A percentile compares a stretch with the other conserved stretches of the same genome.
Conservation (phyloP, 2,888 invertebrate species). For the Zootermopsis nevadensis region DNA sequence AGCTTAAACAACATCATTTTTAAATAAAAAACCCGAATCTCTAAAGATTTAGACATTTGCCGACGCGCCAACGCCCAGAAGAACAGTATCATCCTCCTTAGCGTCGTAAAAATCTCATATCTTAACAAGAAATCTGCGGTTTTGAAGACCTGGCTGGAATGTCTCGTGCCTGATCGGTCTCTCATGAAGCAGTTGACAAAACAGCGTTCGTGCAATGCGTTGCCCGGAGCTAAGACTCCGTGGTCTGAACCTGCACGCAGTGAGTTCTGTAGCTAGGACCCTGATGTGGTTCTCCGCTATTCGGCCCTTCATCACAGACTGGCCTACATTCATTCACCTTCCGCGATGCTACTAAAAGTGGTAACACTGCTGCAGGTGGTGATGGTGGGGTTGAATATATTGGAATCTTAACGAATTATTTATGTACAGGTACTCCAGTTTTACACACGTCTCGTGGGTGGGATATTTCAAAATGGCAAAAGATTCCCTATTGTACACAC, state of each 20-base stretch:
- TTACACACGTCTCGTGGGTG: too few species aligned
- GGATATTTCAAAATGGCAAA: background rate
- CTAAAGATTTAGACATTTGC: too few species aligned
- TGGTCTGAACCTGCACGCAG: background rate
- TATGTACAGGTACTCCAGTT: too few species aligned
- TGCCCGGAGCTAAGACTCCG: background rate
- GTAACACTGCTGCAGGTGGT: too few species aligned
- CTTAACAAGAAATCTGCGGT: too few species aligned
- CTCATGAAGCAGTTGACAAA: background rate
- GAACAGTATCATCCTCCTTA: too few species aligned
- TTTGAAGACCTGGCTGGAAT: too few species aligned
- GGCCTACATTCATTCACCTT: slow-evolving; percentile 23
- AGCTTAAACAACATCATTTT: too few species aligned
- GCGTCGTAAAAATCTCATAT: too few species aligned
- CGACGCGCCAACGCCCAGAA: too few species aligned
- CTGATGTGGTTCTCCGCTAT: slow-evolving; percentile 13
- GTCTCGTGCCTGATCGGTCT: background rate
- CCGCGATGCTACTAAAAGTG: slow-evolving; percentile 17
- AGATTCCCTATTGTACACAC: background rate
- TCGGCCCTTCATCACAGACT: background rate
- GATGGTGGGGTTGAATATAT: too few species aligned
- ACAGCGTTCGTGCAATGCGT: background rate
- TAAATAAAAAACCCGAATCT: too few species aligned
- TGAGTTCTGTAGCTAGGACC: background rate
- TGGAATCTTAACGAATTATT: background rate